Evolutionary conservation across 2,888 invertebrate species (phyloP).

Genomic region (Eudemis profundana): DNA sequence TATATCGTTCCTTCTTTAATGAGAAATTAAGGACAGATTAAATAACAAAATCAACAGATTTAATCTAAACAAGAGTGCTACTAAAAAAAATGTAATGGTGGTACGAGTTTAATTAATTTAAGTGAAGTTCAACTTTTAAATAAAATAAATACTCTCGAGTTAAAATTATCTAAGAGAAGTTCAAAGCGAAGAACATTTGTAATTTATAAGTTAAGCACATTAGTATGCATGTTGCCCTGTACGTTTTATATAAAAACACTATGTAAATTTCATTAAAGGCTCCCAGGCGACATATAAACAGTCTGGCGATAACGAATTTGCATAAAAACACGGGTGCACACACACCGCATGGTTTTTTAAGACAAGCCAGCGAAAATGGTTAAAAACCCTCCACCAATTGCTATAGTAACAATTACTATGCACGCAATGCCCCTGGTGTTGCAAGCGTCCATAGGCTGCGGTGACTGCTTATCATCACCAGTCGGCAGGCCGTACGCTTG

Average conservation of each 20-base stretch:
- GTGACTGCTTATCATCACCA: no score
- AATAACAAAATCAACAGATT: no score
- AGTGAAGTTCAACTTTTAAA: not conserved
- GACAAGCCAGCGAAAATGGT: no score
- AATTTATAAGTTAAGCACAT: constrained; percentile 15
- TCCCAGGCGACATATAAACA: constrained; percentile 40
- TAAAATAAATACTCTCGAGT: not conserved
- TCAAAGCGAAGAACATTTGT: constrained; percentile 8
- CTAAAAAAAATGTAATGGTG: no score
- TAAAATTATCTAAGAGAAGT: not conserved
- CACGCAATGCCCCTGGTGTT: no score
- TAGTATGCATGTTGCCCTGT: constrained; percentile 36
- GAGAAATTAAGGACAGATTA: no score
- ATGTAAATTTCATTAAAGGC: constrained; percentile 42
- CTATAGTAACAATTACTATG: no score
- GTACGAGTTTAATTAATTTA: not conserved
- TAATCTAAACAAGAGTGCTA: no score
- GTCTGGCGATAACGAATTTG: constrained; percentile 31
- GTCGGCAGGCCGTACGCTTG: no score
- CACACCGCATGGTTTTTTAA: constrained; percentile 3
- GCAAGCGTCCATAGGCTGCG: no score
- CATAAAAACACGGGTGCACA: constrained; percentile 27
- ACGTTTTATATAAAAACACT: constrained; percentile 32
- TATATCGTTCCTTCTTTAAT: no score
- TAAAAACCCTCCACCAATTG: no score